phyloP scores from a whole-genome alignment of 2,113 vertebrate genomes.

The Jaculus jaculus region DNA sequence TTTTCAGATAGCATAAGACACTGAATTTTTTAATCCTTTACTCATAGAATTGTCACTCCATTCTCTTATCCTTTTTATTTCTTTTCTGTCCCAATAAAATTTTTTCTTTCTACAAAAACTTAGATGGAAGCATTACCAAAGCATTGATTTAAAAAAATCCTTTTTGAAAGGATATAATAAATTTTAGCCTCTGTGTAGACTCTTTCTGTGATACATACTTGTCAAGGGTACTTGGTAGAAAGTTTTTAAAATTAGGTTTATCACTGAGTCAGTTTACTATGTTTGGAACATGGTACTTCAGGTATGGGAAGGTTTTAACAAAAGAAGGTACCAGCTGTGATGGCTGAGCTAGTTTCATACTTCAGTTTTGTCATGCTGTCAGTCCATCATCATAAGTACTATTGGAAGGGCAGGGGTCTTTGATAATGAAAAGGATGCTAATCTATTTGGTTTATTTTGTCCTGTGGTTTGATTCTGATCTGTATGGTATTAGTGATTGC shows the following conservation, averaged over 20 bases:
- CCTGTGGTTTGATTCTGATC: not conserved
- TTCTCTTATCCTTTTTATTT: conserved; percentile 55
- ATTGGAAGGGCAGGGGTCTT: not conserved
- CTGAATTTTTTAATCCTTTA: conserved; percentile 77
- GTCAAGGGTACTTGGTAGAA: conserved; percentile 26
- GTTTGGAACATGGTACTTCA: conserved; percentile 39
- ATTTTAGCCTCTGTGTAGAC: conserved; percentile 50
- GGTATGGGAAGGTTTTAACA: not conserved
- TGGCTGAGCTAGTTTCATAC: not conserved
- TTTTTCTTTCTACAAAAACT: conserved; percentile 66
- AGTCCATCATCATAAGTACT: not conserved
- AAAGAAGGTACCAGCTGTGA: not conserved
- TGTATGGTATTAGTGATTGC: not conserved
- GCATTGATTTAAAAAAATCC: conserved; percentile 59
- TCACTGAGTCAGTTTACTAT: conserved; percentile 16
- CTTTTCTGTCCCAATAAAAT: conserved; percentile 64
- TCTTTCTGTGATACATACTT: conserved; percentile 34
- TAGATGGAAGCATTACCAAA: conserved; percentile 36
- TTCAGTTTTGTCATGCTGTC: not conserved
- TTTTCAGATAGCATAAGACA: conserved; percentile 82
- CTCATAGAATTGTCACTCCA: conserved; percentile 57
- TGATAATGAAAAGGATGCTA: not conserved
- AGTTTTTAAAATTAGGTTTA: conserved; percentile 56
- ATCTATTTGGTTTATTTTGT: not conserved
- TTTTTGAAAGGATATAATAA: conserved; percentile 59